Evolutionary conservation across 2,113 vertebrate species (phyloP), one percentile per base, ranked within the genome.

Genomic region (Dasyornis broadbenti): DNA sequence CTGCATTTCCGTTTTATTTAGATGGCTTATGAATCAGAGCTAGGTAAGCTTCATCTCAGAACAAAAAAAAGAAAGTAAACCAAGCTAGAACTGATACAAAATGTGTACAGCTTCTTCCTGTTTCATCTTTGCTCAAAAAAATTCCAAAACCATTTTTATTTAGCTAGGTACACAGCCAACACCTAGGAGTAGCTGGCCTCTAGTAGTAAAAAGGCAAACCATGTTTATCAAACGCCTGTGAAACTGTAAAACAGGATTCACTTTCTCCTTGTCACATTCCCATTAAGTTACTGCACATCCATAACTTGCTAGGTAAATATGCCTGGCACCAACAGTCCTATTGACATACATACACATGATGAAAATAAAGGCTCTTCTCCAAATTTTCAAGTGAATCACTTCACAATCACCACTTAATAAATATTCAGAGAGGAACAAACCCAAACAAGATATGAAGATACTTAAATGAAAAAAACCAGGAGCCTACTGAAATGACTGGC

Each of bases 341-440:
- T 86, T 90, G 70, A 64, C 26, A 66, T 61, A 35, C 64, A 44
- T 59, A 91, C 28, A 77, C 35, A 56, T 9, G 39, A 66, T 23
- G 26, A 92, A 96, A 88, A 78, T 45, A 81, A 45, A 70, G 71
- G 75, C 75, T 86, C 79, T 90, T 94, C 79, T 92, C 44, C 82
- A 90, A 54, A 77, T 59, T 90, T 90, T 17, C 17, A 45, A 66
- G 56, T 56, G 70, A 86, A 59, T 89, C 54, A 59, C 22, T 82
- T 54, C 53, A 63, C 64, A 89, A 60, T 40, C 84, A 85, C 31
- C 42, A 78, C 52, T 82, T 80, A 91, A 73, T 90, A 92, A 90
- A 91, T 88, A 82, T 70, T 82, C 90, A 66, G 72, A 80, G 54
- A 73, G 49, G 57, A 93, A 80, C 20, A 86, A 91, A 90, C 33